These are phyloP conservation scores for Caenorhabditis macrosperma DNA, from an alignment of 2,888 invertebrate genomes.

Conservation along the genomic window DNA sequence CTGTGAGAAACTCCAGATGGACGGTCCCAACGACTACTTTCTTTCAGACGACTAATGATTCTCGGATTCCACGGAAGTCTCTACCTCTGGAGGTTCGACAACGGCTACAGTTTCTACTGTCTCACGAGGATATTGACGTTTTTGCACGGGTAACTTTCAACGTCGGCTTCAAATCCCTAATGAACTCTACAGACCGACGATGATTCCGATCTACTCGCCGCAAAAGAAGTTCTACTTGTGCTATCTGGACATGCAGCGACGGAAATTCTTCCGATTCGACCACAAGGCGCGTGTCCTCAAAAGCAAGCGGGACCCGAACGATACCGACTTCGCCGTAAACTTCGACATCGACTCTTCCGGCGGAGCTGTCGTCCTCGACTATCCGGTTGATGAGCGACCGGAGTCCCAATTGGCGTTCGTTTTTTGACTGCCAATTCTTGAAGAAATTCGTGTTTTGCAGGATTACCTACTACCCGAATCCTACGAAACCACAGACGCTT, in stretches of 20 bases:
- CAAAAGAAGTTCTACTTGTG: constrained; percentile 31
- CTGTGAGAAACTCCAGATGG: constrained; percentile 1
- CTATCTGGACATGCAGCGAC: constrained; percentile 14
- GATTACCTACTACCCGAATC: constrained; percentile 44
- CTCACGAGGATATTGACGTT: constrained; percentile 22
- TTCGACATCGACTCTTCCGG: constrained; percentile 46
- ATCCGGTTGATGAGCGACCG: constrained; percentile 11
- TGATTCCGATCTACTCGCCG: constrained; percentile 46
- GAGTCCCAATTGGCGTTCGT: constrained; percentile 14
- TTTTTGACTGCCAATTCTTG: neutral
- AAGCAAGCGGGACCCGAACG: constrained; percentile 38
- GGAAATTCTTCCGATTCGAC: constrained; percentile 10
- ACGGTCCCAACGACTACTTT: neutral
- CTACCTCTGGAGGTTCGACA: constrained; percentile 35
- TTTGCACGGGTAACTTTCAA: constrained; percentile 32
- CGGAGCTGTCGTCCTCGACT: constrained; percentile 38
- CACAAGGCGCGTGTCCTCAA: constrained; percentile 25
- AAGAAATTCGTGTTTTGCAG: too few species aligned
- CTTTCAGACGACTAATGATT: constrained; percentile 37
- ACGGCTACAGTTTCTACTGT: constrained; percentile 29
- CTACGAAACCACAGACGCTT: constrained; percentile 33
- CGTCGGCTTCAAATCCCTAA: neutral
- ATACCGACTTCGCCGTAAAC: constrained; percentile 35
- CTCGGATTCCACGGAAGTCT: constrained; percentile 40
- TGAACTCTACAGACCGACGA: constrained; percentile 25